Evolutionary conservation across 2,797 vertebrate genomes (phyloP).

Genomic region (Rhodeus uyekii): DNA sequence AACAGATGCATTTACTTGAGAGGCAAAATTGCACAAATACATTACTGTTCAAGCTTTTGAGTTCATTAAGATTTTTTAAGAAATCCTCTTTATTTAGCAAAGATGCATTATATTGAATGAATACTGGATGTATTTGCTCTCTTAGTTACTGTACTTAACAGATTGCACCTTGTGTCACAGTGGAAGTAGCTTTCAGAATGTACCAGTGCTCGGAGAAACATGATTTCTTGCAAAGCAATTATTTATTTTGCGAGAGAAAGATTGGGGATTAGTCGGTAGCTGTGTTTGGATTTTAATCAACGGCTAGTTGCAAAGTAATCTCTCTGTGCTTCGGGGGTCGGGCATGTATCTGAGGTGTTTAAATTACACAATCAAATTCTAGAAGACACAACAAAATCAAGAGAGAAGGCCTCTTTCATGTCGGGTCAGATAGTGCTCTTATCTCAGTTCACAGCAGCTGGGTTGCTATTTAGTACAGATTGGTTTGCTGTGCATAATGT

Average conservation of each 20-base stretch:
- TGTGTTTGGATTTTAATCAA: constrained; percentile 51
- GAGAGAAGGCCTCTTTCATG: constrained; percentile 31
- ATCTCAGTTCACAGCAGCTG: constrained; percentile 39
- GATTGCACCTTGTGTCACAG: neutral
- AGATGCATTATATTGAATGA: neutral
- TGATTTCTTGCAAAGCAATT: constrained; percentile 38
- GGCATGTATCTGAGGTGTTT: constrained; percentile 36
- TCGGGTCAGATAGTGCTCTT: constrained; percentile 40
- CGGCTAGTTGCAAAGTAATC: constrained; percentile 41
- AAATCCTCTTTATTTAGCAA: neutral
- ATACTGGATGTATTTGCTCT: neutral
- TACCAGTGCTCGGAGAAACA: neutral
- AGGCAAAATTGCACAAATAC: neutral
- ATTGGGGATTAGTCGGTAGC: constrained; percentile 50
- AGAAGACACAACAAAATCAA: constrained; percentile 15
- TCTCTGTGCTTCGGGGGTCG: constrained; percentile 10
- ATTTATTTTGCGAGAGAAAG: constrained; percentile 31
- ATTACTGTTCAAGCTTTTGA: neutral
- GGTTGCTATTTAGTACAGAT: constrained; percentile 33
- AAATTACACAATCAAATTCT: constrained; percentile 40
- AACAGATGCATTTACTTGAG: neutral
- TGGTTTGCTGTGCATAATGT: constrained; percentile 30
- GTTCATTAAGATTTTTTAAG: neutral
- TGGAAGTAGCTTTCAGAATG: constrained; percentile 10
- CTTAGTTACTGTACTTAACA: neutral